These are phyloP conservation scores for Ptychobarbus kaznakovi DNA, from an alignment of 2,797 vertebrate genomes.

Conservation along the genomic window DNA sequence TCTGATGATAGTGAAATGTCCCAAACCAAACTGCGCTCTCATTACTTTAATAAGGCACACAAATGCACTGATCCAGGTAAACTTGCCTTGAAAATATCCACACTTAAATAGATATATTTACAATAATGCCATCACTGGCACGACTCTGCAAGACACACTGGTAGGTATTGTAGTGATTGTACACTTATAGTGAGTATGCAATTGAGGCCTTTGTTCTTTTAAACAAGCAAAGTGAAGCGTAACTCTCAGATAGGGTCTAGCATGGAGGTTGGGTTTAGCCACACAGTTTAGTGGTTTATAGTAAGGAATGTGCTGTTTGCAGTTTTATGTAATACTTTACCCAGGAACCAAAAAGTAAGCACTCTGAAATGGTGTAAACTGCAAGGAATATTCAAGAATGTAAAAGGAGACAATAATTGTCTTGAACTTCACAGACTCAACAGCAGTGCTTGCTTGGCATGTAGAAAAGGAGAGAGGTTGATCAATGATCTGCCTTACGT, in stretches of 20 bases:
- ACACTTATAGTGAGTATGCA: slow-evolving; percentile 69
- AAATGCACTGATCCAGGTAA: slow-evolving; percentile 98
- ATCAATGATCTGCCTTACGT: slow-evolving; percentile 22
- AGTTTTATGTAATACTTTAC: slow-evolving; percentile 1
- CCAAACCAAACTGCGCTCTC: slow-evolving; percentile 74
- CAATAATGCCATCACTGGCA: slow-evolving; percentile 95
- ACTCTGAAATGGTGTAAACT: slow-evolving; percentile 10
- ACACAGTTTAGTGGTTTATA: background rate
- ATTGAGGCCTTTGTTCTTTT: slow-evolving; percentile 19
- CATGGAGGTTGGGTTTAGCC: background rate
- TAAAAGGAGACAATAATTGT: background rate
- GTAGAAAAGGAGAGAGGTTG: slow-evolving; percentile 41
- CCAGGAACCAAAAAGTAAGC: background rate
- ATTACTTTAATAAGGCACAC: slow-evolving; percentile 93
- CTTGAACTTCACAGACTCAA: slow-evolving; percentile 1
- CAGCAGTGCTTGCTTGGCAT: slow-evolving; percentile 38
- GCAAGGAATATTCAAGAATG: background rate
- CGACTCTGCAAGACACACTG: slow-evolving; percentile 87
- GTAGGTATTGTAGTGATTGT: slow-evolving; percentile 80
- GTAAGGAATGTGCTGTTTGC: background rate
- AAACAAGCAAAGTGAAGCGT: slow-evolving; percentile 19
- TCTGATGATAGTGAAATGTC: slow-evolving; percentile 78
- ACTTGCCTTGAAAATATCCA: slow-evolving; percentile 86
- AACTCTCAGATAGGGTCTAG: background rate
- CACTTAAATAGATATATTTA: slow-evolving; percentile 92